Evolutionary conservation across 2,888 invertebrate species (phyloP).

Genomic region (Temnothorax rugatulus): DNA sequence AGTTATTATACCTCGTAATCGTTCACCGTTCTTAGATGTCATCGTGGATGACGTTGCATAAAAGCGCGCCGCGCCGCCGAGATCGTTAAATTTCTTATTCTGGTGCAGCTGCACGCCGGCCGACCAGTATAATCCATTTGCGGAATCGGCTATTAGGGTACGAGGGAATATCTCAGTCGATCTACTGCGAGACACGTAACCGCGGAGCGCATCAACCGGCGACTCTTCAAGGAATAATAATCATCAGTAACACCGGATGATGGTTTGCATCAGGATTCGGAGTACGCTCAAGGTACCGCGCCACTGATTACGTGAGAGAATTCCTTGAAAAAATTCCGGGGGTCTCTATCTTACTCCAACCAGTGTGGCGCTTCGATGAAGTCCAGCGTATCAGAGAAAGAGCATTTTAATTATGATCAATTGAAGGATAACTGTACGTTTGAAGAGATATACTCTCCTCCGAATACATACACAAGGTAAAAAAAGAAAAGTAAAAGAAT

Average conservation of each 20-base stretch:
- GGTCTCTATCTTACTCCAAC: not conserved
- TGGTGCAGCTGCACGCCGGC: constrained; percentile 27
- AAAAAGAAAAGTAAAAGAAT: not conserved
- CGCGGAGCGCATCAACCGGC: not conserved
- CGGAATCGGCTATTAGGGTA: constrained; percentile 38
- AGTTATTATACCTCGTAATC: constrained; percentile 26
- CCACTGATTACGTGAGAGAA: not conserved
- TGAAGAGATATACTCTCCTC: not conserved
- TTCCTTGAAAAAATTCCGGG: constrained; percentile 12
- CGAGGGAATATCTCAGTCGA: constrained; percentile 26
- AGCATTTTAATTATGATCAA: not conserved
- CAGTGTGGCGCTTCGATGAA: constrained; percentile 2
- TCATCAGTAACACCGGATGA: constrained; percentile 25
- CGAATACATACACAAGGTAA: not conserved
- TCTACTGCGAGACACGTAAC: constrained; percentile 2
- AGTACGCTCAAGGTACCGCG: not conserved
- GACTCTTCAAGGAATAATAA: constrained; percentile 15
- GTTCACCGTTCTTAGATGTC: constrained; percentile 29
- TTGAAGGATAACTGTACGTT: not conserved
- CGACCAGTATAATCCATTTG: constrained; percentile 40
- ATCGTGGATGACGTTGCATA: constrained; percentile 39
- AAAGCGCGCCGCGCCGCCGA: not conserved
- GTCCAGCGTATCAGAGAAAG: not conserved
- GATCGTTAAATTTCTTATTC: constrained; percentile 53
- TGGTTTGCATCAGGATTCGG: constrained; percentile 19